phyloP scores from a whole-genome alignment of 2,888 invertebrate species.

The Ennomos quercinarius region DNA sequence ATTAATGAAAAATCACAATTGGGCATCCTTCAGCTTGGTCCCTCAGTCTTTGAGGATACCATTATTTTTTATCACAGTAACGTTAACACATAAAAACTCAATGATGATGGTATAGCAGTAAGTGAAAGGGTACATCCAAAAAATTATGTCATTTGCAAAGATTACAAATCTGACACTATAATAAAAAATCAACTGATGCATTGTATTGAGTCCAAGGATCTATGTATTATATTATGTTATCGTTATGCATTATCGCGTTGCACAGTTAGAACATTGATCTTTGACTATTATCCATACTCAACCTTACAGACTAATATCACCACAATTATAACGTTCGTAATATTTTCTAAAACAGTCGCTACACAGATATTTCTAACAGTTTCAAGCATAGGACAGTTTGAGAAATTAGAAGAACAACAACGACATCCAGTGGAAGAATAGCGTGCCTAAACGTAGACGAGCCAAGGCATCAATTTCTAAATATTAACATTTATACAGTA shows the following conservation, averaged over 20 bases:
- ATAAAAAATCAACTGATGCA: too few relatives aligned
- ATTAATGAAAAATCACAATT: background rate
- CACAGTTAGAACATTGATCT: background rate
- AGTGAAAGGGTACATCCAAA: too few relatives aligned
- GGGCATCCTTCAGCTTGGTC: background rate
- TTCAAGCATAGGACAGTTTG: constrained; percentile 43
- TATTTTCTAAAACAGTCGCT: constrained; percentile 23
- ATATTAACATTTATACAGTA: constrained; percentile 26
- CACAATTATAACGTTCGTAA: constrained; percentile 11
- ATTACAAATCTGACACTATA: too few relatives aligned
- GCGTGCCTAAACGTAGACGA: constrained; percentile 31
- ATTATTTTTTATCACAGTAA: too few relatives aligned
- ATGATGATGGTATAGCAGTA: too few relatives aligned
- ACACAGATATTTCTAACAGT: constrained; percentile 21
- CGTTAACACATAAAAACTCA: too few relatives aligned
- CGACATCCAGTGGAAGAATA: constrained; percentile 48
- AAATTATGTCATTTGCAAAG: too few relatives aligned
- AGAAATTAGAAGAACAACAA: constrained; percentile 43
- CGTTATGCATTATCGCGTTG: too few relatives aligned
- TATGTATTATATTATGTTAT: too few relatives aligned
- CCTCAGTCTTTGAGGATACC: too few relatives aligned
- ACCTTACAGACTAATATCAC: constrained; percentile 9
- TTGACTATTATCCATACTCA: constrained; percentile 6
- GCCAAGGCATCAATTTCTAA: constrained; percentile 26
- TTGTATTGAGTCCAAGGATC: too few relatives aligned